Evolutionary conservation across 1,140 invertebrate species (phyloP), one percentile per base, ranked within the genome.

Genomic region (Calliopsis andreniformis): DNA sequence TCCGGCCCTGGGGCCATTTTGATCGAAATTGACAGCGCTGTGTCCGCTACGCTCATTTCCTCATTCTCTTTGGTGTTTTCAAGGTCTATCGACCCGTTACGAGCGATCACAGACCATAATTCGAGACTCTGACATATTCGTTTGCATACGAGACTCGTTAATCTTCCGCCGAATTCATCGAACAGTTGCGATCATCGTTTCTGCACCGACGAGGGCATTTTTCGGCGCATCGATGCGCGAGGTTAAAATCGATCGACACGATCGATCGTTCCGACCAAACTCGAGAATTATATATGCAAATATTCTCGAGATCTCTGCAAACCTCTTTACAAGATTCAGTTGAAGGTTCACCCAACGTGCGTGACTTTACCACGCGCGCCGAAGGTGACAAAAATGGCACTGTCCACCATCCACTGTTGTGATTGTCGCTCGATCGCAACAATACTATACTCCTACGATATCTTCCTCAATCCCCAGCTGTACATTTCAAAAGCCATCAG

Each of bases 1-100:
- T 95, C 94, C 89, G 94, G 94, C 91, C 94, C 94, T 93, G 94
- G 94, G 93, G 94, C 94, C 94, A 95, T 95, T 91, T 95, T 94
- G 91, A 92, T 91, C 87, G 92, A 92, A 91, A 87, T 85, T 82
- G 87, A 88, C 86, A 88, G 83, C 64, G 86, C 82, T 76, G 82
- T 88, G 62, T 89, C 85, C 45, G 71, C 81, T 67, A 76, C 83
- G 58, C 80, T 89, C 85, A 89, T 87, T 77, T 76, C 51, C 25
- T 82, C 25, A 63, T 76, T 79, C 49, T 68, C 68, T 82, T 53
- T 73, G 62, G 32, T 64, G 25, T 42, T 76, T 23, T 61, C 63
- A 78, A 78, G 58, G 75, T 53, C 56, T 49, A 23, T 12, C 23
- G 47, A 42, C 55, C 53, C 12, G 18, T 28, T 23, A 43, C n/a